Evolutionary conservation across 92 coral and sea anemone genomes (phyloP), one percentile per base, ranked within the genome.

Genomic region (Epizoanthus scotinus): DNA sequence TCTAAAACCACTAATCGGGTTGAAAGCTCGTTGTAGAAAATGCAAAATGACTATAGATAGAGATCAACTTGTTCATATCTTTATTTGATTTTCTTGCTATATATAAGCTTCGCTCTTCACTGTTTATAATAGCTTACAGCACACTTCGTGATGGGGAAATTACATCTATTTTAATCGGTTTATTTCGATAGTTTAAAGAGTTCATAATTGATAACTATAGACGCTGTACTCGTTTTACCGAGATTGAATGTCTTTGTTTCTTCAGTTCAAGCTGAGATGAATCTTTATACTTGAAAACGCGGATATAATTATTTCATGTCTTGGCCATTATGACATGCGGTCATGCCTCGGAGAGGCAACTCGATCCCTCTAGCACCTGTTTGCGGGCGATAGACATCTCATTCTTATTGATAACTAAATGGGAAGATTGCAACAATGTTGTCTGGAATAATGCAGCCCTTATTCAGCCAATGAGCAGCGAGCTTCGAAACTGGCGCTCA

Each of bases 181-280:
- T 34, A 58, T 34, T 57, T 60, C 49, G 53, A 53, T 29, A n/a
- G 68, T 55, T 25, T 26, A 54, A 36, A 60, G 24, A 55, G 27
- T 75, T 57, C 68, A 75, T 75, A 59, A 75, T 75, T 75, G 68
- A 59, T 75, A 75, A 13, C 81, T 59, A 21, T 21, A 3, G 20
- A 18, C 40, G 42, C 24, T 34, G 29, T 29, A 29, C 52, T 54
- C 38, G 60, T n/a, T 59, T 28, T 25, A 20, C 56, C 68, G 81
- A 59, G 31, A 20, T 44, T 75, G 3, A 1, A 0, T 17, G 25
- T 58, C 57, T 75, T 59, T 75, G 81, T 75, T 60, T 73, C 81
- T 5, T 21, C 25, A 60, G 44, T 22, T 75, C 68, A 75, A 56
- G 81, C 81, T 75, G 81, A 15, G 81, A 36, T 75, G 40, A 75